Conservation (phyloP, 2,797 vertebrate species). For the Aeoliscus strigatus region DNA sequence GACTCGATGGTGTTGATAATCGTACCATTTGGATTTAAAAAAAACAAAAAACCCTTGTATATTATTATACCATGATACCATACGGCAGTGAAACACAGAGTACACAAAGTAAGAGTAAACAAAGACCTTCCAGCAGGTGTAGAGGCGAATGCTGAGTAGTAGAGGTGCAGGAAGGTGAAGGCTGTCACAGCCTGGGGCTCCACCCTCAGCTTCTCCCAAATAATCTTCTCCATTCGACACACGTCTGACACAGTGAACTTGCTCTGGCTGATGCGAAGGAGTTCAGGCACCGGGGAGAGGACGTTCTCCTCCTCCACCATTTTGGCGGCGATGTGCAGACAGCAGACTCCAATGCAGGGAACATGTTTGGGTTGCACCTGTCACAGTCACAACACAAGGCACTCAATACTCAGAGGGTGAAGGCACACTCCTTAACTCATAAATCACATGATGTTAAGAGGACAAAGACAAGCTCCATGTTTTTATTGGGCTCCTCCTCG, state of each 20-base stretch:
- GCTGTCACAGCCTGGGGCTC: slow-evolving; percentile 91
- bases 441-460: too few species aligned
- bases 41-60: too few species aligned
- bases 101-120: neutral
- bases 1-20: too few species aligned
- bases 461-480: too few species aligned
- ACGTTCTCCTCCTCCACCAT: slow-evolving; percentile 85
- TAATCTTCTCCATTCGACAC: slow-evolving; percentile 95
- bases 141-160: slow-evolving; percentile 82
- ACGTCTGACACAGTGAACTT: slow-evolving; percentile 96
- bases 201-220: slow-evolving; percentile 91
- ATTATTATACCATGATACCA: neutral
- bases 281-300: slow-evolving; percentile 83
- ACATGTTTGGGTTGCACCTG: slow-evolving; percentile 95
- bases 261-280: slow-evolving; percentile 97
- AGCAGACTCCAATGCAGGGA: slow-evolving; percentile 91
- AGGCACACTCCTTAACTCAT: neutral
- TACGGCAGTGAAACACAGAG: slow-evolving; percentile 7
- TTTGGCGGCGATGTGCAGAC: slow-evolving; percentile 88
- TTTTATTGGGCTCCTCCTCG: too few species aligned
- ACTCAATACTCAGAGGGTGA: slow-evolving; percentile 19
- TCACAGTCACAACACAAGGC: slow-evolving; percentile 19
- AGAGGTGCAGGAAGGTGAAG: slow-evolving; percentile 96
- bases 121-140: slow-evolving; percentile 83
- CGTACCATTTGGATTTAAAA: too few species aligned